phyloP scores from a whole-genome alignment of 1,140 invertebrate species.

The Leptopilina clavipes region DNA sequence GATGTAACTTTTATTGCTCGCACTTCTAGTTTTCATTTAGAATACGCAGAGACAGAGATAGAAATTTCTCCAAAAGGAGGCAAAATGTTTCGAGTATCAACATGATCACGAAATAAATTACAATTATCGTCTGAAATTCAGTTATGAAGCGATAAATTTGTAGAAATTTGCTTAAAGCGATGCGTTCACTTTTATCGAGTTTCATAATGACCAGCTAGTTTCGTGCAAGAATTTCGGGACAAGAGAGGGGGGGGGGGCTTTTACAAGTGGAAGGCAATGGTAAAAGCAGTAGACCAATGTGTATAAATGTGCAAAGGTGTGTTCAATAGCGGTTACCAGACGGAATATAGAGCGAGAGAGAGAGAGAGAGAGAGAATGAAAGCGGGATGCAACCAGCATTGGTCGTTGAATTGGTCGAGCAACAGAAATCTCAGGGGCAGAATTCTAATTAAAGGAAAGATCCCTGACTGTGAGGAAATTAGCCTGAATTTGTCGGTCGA shows the following conservation, averaged over 20 bases:
- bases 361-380: not conserved
- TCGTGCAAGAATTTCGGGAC: not conserved
- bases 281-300: not conserved
- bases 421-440: conserved; percentile 59
- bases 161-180: conserved; percentile 7
- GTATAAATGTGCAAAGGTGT: conserved; percentile 1
- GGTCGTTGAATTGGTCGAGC: conserved; percentile 28
- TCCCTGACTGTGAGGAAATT: conserved; percentile 63
- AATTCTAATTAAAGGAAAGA: conserved; percentile 69
- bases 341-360: not conserved
- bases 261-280: not conserved
- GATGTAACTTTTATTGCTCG: too few relatives aligned
- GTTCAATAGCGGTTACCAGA: conserved; percentile 4
- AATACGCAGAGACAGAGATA: too few relatives aligned
- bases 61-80: not conserved
- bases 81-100: not conserved
- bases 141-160: conserved; percentile 22
- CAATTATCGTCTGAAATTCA: not conserved
- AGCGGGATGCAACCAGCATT: not conserved
- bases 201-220: conserved; percentile 19
- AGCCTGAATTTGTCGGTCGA: conserved; percentile 64
- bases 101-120: not conserved
- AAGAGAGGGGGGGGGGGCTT: not conserved
- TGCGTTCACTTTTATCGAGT: not conserved
- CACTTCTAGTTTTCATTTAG: too few relatives aligned